Evolutionary conservation across 2,113 vertebrate species (phyloP), one percentile per base, ranked within the genome.

Genomic region (Osmerus eperlanus): DNA sequence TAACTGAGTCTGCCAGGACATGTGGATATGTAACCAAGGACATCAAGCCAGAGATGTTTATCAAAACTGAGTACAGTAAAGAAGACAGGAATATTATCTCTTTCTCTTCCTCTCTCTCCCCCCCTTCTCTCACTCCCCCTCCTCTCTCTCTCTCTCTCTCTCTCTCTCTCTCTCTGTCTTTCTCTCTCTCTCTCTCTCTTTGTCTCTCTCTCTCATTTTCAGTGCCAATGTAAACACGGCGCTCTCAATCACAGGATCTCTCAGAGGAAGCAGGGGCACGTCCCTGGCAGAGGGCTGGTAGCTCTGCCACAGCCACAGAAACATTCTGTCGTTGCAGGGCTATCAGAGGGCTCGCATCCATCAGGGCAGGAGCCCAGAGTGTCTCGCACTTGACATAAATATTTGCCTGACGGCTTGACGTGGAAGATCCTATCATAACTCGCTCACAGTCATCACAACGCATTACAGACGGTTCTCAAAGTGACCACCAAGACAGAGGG

Each of bases 161-260:
- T 52, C 79, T 23, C 71, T 75, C 70, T 88, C 67, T 66, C 25
- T 78, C 41, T 5, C 41, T 47, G 1, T 47, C 68, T 23, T 70
- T 75, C 70, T 88, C 67, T 66, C 25, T 78, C 41, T 5, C 41
- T 47, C 7, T 47, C 9, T 47, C 1, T 47, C 2, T 47, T 0
- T 47, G 0, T 47, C 64, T 77, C 75, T 84, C 81, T 82, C 81
- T 78, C 72, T 52, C 79, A 61, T 36, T 79, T 72, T 47, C 79
- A 58, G 29, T 36, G 85, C 83, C 84, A 88, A 88, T 81, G 77
- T 87, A 90, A 91, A 91, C 87, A 89, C 63, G 28, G 65, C 63
- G 78, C 77, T 78, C 81, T 87, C 84, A 88, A 91, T 91, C 88
- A 83, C 88, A 88, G 87, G 89, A 88, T 89, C 80, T 89, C 85